A percentile compares a stretch with the other conserved stretches of the same genome.
Conservation (phyloP, 2,888 invertebrate genomes). For the Tubiluchus corallicola region DNA sequence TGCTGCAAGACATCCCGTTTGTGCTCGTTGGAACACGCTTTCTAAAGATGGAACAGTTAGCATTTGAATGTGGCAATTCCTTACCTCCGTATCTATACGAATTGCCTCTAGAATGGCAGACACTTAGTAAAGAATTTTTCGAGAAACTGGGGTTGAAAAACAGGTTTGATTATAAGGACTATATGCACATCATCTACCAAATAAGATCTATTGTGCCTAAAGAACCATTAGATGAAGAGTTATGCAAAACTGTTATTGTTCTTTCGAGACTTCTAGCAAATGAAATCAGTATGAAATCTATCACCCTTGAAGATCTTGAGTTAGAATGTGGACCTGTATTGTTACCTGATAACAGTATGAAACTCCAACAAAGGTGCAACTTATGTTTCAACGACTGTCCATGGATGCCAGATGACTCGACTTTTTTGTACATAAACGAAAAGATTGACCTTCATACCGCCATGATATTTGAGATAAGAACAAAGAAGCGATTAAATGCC, state of each 20-base stretch:
- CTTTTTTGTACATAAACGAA: not conserved
- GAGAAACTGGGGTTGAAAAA: constrained; percentile 14
- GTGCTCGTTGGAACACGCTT: not conserved
- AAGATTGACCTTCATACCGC: constrained; percentile 1
- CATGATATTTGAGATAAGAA: not conserved
- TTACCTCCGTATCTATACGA: constrained; percentile 16
- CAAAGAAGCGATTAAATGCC: not conserved
- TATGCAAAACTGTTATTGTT: not conserved
- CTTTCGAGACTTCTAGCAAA: not conserved
- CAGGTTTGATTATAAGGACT: constrained; percentile 15
- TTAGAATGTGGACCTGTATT: constrained; percentile 15
- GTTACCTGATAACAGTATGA: constrained; percentile 17
- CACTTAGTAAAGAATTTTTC: constrained; percentile 13
- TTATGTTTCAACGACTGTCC: constrained; percentile 20
- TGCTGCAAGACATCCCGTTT: not conserved
- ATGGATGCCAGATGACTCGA: constrained; percentile 13
- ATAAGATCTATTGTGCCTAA: constrained; percentile 11
- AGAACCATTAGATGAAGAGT: constrained; percentile 8
- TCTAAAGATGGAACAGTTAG: constrained; percentile 7
- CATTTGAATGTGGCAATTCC: constrained; percentile 13
- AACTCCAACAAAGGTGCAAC: constrained; percentile 14
- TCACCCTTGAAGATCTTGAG: not conserved
- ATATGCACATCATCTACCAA: constrained; percentile 12
- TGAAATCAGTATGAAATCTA: constrained; percentile 5
- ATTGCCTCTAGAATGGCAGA: constrained; percentile 14